Conservation (phyloP, 2,113 vertebrate species). For the Saguinus imperator region DNA sequence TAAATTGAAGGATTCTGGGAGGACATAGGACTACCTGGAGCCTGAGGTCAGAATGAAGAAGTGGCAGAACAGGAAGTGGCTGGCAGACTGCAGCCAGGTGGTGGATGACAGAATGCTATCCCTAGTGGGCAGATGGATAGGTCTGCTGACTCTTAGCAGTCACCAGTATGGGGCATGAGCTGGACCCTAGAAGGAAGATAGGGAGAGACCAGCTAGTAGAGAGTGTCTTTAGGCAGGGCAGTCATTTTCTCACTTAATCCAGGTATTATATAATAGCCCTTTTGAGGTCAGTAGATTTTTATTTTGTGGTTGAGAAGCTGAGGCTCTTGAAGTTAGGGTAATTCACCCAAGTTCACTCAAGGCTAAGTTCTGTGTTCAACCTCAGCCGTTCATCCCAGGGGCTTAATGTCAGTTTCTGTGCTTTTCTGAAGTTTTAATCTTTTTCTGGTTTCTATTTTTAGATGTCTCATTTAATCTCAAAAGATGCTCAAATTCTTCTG, state of each 20-base stretch:
- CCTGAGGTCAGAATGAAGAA: neutral
- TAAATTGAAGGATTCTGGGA: neutral
- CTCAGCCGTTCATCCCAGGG: neutral
- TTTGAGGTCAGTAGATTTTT: neutral
- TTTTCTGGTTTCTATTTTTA: neutral
- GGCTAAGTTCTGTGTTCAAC: neutral
- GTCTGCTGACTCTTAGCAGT: neutral
- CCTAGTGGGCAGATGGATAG: accelerated
- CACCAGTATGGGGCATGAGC: neutral
- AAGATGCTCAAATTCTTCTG: conserved; percentile 9
- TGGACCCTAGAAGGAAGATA: neutral
- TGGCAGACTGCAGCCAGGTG: accelerated
- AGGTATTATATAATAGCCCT: neutral
- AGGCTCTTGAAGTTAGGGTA: neutral
- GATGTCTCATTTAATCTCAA: conserved; percentile 9
- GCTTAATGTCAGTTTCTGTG: neutral
- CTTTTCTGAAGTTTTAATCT: neutral
- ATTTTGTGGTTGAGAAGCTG: neutral
- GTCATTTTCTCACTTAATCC: neutral
- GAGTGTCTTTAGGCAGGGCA: neutral
- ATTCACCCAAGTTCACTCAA: neutral
- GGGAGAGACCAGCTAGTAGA: neutral
- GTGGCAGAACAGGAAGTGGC: neutral
- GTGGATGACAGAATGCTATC: neutral
- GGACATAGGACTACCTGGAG: neutral